Conservation (phyloP, 2,888 invertebrate species). For the Patella pellucida region DNA sequence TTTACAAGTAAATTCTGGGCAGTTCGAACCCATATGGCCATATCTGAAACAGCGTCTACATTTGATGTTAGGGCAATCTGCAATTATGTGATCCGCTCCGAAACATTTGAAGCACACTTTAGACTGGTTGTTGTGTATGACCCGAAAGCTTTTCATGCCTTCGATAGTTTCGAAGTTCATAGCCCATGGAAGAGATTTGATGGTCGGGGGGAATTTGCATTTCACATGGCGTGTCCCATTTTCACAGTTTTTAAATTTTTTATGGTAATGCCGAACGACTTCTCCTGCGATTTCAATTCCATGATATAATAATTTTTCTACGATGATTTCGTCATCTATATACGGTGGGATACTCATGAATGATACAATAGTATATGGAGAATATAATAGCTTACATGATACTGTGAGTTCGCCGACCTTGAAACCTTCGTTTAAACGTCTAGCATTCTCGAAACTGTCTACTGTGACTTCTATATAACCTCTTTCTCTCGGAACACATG, state of each 20-base stretch:
- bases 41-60: neutral
- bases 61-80: too few species aligned
- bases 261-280: neutral
- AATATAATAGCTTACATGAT: neutral
- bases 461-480: neutral
- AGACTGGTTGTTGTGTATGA: neutral
- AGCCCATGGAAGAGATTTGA: neutral
- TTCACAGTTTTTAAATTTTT: neutral
- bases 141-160: neutral
- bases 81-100: too few species aligned
- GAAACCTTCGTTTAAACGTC: neutral
- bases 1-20: neutral
- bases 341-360: neutral
- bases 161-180: neutral
- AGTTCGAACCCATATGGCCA: neutral
- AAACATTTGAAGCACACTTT: neutral
- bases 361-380: neutral
- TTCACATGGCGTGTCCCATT: neutral
- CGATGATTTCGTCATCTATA: neutral
- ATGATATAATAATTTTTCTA: too few species aligned
- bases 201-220: neutral
- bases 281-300: neutral
- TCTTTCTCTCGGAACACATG: neutral
- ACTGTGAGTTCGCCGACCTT: neutral
- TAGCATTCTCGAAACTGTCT: neutral